phyloP scores from a whole-genome alignment of 2,797 vertebrate species.

The Paguma larvata region DNA sequence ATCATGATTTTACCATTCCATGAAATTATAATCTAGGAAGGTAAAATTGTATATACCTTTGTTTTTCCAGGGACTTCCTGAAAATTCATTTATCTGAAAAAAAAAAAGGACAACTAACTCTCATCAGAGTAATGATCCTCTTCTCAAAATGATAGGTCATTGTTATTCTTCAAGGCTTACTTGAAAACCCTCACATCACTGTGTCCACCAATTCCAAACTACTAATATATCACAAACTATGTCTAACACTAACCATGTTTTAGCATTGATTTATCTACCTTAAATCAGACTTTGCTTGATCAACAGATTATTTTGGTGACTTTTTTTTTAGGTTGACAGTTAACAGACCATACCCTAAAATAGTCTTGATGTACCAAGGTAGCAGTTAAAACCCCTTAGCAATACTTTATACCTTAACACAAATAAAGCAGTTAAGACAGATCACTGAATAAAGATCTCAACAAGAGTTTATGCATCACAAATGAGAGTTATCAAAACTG shows the following conservation, averaged over 20 bases:
- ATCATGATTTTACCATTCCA: not conserved
- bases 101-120: not conserved
- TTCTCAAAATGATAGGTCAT: not conserved
- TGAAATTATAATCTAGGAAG: conserved; percentile 6
- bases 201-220: not conserved
- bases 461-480: not conserved
- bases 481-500: not conserved
- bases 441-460: conserved; percentile 5
- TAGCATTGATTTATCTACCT: not conserved
- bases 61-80: not conserved
- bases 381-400: not conserved
- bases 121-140: not conserved
- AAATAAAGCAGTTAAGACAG: conserved; percentile 4
- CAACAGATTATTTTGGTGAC: not conserved
- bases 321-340: not conserved
- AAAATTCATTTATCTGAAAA: conserved; percentile 34
- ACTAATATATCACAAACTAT: not conserved
- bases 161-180: not conserved
- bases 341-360: not conserved
- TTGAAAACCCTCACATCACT: not conserved
- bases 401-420: conserved; percentile 20
- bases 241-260: not conserved
- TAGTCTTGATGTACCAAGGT: not conserved
- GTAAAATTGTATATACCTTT: conserved; percentile 22
- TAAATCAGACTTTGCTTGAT: conserved; percentile 27